Evolutionary conservation across 2,797 vertebrate species (phyloP).

Genomic region (Hydrocynus forskahlii): DNA sequence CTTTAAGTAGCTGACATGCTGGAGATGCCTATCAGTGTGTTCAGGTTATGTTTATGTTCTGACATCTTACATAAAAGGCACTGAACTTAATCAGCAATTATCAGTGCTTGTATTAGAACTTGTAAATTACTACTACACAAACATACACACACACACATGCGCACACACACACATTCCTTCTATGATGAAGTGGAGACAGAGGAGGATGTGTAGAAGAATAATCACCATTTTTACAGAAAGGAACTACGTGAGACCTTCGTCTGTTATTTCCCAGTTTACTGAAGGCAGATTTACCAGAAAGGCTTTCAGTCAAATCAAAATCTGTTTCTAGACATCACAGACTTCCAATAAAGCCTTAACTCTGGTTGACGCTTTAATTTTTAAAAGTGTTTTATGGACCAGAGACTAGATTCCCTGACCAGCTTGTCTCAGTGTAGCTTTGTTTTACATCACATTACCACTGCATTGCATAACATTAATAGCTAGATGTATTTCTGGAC

Average conservation of each 20-base stretch:
- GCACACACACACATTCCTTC: neutral
- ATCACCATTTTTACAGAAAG: neutral
- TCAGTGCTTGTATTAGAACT: neutral
- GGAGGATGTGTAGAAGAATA: neutral
- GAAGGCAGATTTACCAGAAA: neutral
- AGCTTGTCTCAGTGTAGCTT: neutral
- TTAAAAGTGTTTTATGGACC: no score
- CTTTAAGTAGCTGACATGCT: slow-evolving; percentile 14
- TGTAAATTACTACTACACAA: no score
- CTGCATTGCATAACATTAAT: no score
- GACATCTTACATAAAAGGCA: neutral
- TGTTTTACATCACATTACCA: no score
- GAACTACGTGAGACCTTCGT: neutral
- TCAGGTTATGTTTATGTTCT: slow-evolving; percentile 18
- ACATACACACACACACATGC: neutral
- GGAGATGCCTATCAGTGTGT: slow-evolving; percentile 18
- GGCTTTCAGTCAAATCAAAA: neutral
- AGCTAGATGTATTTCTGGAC: no score
- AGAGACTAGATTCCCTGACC: neutral
- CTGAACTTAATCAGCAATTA: neutral
- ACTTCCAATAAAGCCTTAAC: slow-evolving; percentile 11
- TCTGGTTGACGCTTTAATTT: neutral
- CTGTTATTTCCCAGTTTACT: neutral
- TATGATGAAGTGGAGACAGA: neutral
- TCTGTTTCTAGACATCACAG: neutral